Conservation (phyloP, 2,888 invertebrate genomes). For the Plebejus melissa region DNA sequence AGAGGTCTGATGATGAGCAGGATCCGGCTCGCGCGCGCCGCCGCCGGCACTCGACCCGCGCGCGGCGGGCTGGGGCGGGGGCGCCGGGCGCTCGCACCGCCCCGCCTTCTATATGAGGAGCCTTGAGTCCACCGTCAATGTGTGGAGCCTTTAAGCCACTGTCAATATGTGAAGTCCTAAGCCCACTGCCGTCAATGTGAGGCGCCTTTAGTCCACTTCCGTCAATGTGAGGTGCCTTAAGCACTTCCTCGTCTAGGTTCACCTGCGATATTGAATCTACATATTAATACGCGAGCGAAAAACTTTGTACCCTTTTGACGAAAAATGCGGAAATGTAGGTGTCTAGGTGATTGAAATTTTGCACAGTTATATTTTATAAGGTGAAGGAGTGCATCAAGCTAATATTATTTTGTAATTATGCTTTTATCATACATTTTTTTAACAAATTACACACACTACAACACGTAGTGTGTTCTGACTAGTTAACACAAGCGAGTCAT, state of each 20-base stretch:
- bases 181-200: not conserved
- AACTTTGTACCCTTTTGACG: too few species aligned
- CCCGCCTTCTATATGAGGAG: constrained; percentile 27
- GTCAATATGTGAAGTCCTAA: not conserved
- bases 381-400: too few species aligned
- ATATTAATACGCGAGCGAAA: too few species aligned
- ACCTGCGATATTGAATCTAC: constrained; percentile 39
- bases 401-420: too few species aligned
- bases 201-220: not conserved
- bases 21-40: constrained; percentile 81
- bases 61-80: constrained; percentile 58
- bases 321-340: too few species aligned
- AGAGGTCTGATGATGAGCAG: constrained; percentile 96
- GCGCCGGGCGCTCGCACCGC: constrained; percentile 50
- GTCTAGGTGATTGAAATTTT: too few species aligned
- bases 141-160: too few species aligned
- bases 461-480: too few species aligned
- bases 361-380: too few species aligned
- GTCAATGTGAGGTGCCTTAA: constrained; percentile 3
- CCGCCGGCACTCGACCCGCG: constrained; percentile 60
- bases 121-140: not conserved
- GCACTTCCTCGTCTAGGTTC: constrained; percentile 53
- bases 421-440: too few species aligned
- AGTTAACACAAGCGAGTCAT: too few species aligned
- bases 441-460: too few species aligned